Conservation (phyloP, 2,888 invertebrate species). For the Clunio marinus region DNA sequence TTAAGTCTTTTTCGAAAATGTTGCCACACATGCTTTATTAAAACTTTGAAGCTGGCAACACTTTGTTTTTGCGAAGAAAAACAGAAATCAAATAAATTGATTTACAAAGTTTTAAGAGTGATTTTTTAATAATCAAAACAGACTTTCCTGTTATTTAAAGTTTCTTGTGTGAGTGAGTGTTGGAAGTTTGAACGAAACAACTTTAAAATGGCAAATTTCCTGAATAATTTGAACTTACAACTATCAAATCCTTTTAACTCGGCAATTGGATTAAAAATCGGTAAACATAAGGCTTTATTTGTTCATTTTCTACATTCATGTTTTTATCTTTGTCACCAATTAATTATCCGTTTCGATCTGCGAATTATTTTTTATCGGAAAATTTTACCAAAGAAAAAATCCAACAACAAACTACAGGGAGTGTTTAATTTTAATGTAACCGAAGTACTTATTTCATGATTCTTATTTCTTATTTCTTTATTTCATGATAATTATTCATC, state of each 20-base stretch:
- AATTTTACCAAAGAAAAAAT: background rate
- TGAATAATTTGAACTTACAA: conserved; percentile 29
- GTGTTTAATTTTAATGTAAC: no score
- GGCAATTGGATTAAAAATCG: conserved; percentile 27
- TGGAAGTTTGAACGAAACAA: background rate
- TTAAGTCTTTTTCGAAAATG: no score
- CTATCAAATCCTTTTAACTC: conserved; percentile 29
- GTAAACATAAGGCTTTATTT: conserved; percentile 1
- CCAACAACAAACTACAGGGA: background rate
- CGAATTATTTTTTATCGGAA: background rate
- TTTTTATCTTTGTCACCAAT: background rate
- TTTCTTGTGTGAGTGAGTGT: background rate
- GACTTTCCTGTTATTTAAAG: background rate
- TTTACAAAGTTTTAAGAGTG: no score
- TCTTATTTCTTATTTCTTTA: no score
- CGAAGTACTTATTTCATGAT: no score
- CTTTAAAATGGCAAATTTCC: conserved; percentile 31
- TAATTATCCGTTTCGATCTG: background rate
- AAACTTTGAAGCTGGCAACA: no score
- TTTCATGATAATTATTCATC: no score
- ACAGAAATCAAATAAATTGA: no score
- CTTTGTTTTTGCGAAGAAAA: no score
- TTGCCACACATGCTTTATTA: no score
- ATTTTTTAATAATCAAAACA: background rate
- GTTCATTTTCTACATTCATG: background rate